Evolutionary conservation across 2,888 invertebrate species (phyloP).

Genomic region (Hypomecis punctinalis): DNA sequence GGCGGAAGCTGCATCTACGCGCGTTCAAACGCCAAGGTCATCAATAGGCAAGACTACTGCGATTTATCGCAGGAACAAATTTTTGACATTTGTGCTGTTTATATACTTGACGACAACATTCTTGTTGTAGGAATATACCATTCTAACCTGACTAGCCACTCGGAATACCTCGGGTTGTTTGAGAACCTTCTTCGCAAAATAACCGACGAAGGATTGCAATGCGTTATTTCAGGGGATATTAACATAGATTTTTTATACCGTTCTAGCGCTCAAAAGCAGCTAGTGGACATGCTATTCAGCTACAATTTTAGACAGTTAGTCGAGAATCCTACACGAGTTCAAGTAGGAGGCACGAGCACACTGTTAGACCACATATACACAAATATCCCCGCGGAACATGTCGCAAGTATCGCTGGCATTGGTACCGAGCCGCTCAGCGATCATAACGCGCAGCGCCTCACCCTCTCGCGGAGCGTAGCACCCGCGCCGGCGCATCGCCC

Average conservation of each 20-base stretch:
- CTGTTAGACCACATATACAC: slow-evolving; percentile 20
- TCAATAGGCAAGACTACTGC: slow-evolving; percentile 1
- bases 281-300: neutral
- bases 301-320: slow-evolving; percentile 2
- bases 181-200: neutral
- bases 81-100: neutral
- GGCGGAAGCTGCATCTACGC: slow-evolving; percentile 2
- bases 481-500: neutral
- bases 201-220: neutral
- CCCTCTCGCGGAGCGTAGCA: neutral
- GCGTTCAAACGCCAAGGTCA: neutral
- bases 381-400: slow-evolving; percentile 10
- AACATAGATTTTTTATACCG: neutral
- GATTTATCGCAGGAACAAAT: slow-evolving; percentile 1
- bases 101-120: neutral
- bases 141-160: neutral
- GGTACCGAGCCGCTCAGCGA: slow-evolving; percentile 11
- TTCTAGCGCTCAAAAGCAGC: neutral
- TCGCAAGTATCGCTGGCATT: slow-evolving; percentile 3
- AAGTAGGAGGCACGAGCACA: neutral
- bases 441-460: neutral
- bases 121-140: neutral
- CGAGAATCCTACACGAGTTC: neutral
- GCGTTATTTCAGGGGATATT: neutral
- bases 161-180: neutral